Evolutionary conservation across 2,797 vertebrate genomes (phyloP).

Genomic region (Acanthurus tractus): DNA sequence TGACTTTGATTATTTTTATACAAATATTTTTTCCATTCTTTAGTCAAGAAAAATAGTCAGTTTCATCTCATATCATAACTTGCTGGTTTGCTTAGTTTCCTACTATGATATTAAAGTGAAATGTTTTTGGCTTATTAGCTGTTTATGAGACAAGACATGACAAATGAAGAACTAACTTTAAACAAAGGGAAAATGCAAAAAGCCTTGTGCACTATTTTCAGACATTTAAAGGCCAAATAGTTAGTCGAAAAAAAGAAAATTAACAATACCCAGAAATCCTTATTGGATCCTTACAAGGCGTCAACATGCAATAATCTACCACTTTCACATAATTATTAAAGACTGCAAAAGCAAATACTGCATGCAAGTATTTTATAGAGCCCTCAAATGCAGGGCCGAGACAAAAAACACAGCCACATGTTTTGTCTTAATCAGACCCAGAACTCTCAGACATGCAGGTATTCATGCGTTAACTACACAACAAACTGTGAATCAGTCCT

Average conservation of each 20-base stretch:
- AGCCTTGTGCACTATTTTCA: not conserved
- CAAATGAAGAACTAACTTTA: not conserved
- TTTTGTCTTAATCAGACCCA: constrained; percentile 35
- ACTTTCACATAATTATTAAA: constrained; percentile 21
- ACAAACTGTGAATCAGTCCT: not conserved
- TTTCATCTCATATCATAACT: no score
- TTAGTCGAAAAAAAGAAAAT: not conserved
- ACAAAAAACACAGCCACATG: constrained; percentile 39
- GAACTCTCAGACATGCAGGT: constrained; percentile 30
- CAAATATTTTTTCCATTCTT: no score
- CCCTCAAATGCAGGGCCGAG: constrained; percentile 10
- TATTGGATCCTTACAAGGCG: constrained; percentile 18
- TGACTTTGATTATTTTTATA: no score
- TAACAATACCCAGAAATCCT: not conserved
- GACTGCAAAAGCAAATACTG: constrained; percentile 15
- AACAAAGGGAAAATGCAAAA: not conserved
- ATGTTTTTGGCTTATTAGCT: not conserved
- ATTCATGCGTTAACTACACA: not conserved
- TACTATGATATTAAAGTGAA: not conserved
- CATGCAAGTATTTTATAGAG: constrained; percentile 6
- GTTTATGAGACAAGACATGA: not conserved
- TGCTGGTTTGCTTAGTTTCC: not conserved
- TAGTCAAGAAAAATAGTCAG: no score
- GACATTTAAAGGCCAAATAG: not conserved
- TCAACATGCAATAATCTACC: constrained; percentile 16